Evolutionary conservation across 2,113 vertebrate genomes (phyloP).

Genomic region (Gymnobelideus leadbeateri): DNA sequence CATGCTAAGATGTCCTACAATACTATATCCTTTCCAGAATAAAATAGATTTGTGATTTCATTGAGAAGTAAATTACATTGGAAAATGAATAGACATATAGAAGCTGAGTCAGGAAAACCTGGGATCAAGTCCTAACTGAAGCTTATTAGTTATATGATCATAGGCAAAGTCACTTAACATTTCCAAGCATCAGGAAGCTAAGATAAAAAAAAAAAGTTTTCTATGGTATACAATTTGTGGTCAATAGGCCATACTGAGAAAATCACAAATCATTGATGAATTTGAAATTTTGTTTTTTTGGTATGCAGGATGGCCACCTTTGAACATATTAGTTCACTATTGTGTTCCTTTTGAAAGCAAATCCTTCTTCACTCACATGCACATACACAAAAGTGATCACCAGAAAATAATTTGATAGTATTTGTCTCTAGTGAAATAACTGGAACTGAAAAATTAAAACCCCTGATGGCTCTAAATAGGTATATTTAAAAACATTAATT

Average conservation of each 20-base stretch:
- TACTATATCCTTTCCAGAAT: background rate
- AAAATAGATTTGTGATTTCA: background rate
- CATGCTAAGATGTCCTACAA: conserved; percentile 19
- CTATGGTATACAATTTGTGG: background rate
- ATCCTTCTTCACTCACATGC: background rate
- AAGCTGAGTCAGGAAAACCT: background rate
- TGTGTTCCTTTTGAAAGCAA: background rate
- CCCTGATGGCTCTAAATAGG: conserved; percentile 47
- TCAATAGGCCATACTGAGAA: background rate
- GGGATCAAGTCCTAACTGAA: background rate
- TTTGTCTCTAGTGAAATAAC: conserved; percentile 45
- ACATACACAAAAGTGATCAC: background rate
- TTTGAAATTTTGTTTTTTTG: background rate
- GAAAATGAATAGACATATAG: background rate
- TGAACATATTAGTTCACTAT: conserved; percentile 7
- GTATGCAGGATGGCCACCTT: background rate
- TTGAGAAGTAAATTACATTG: background rate
- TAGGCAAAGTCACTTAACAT: background rate
- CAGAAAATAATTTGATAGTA: background rate
- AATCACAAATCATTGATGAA: background rate
- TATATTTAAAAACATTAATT: conserved; percentile 56
- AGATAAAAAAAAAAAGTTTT: background rate
- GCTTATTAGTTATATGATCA: background rate
- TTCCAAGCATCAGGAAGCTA: background rate
- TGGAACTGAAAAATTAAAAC: conserved; percentile 40